Evolutionary conservation across 2,797 vertebrate species (phyloP).

Genomic region (Oceanodroma leucorhoa): DNA sequence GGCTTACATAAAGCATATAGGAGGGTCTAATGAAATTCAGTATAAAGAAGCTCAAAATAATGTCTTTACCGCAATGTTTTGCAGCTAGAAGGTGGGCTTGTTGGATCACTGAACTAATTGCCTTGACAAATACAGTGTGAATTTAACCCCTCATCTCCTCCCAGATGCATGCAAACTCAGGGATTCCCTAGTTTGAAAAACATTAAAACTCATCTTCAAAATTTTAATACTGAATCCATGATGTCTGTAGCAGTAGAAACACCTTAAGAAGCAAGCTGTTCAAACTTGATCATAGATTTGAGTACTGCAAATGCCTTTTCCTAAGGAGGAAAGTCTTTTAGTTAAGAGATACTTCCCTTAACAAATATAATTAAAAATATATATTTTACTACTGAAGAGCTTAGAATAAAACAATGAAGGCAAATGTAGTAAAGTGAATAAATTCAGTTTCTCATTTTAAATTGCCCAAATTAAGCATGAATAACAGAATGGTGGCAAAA

Average conservation of each 20-base stretch:
- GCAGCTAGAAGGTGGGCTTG: slow-evolving; percentile 56
- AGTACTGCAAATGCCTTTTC: not conserved
- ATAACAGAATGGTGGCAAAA: not conserved
- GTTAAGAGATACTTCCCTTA: not conserved
- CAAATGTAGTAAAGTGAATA: not conserved
- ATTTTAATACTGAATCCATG: not conserved
- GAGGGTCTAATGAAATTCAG: slow-evolving; percentile 47
- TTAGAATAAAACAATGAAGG: not conserved
- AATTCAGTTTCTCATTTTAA: not conserved
- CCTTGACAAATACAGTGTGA: slow-evolving; percentile 18
- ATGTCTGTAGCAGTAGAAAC: not conserved
- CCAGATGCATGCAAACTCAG: not conserved
- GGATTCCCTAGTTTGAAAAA: not conserved
- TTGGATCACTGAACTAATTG: slow-evolving; percentile 66
- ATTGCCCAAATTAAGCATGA: not conserved
- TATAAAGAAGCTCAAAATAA: slow-evolving; percentile 57
- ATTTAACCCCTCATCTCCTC: slow-evolving; percentile 12
- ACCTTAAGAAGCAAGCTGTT: not conserved
- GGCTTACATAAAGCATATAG: slow-evolving; percentile 55
- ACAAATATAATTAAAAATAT: not conserved
- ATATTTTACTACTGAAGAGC: not conserved
- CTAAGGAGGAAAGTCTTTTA: not conserved
- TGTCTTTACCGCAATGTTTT: slow-evolving; percentile 45
- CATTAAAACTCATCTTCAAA: not conserved
- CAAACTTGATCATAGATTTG: not conserved